Evolutionary conservation across 2,888 invertebrate species (phyloP), one percentile per base, ranked within the genome.

Genomic region (Xestia c-nigrum): DNA sequence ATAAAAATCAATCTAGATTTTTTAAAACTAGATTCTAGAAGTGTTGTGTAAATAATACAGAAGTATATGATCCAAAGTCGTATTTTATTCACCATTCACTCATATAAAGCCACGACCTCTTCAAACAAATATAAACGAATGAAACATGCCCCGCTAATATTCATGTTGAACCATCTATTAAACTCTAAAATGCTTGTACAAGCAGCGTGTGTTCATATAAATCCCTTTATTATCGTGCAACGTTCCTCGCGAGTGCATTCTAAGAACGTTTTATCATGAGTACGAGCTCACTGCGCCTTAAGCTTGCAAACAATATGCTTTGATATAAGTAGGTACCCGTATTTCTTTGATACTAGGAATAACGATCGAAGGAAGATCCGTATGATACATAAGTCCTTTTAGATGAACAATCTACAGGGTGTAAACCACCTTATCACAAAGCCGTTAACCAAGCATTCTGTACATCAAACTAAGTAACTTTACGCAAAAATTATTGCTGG

Each of bases 231-330:
- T 77, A 74, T 69, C 64, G 68, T 63, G 47, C 78, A 50, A n/a
- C 61, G 43, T 65, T 76, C 52, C 52, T 47, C 59, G 46, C 47
- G 16, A 77, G 71, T 85, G 78, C 73, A 83, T 61, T 77, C 70
- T 81, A 21, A 73, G 68, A 78, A 73, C 55, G 46, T 70, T 76
- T 85, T 85, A 74, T 63, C 86, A 21, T 69, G 61, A 85, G 71
- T 77, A 63, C 43, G 16, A 19, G 31, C 24, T 63, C 50, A 65
- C 38, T 57, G 16, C 12, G 40, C 31, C 57, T 57, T 77, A 66
- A 72, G 43, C 47, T 55, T 40, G 61, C 57, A 50, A 74, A 83
- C 69, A 68, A 67, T 24, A 59, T 68, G 47, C 52, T 69, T n/a
- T 40, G 21, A 43, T 61, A 21, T 71, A 52, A 16, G 46, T 71